Base-by-base conservation (phyloP, 2,888 invertebrate species). In the Neuroscelio doddi region DNA sequence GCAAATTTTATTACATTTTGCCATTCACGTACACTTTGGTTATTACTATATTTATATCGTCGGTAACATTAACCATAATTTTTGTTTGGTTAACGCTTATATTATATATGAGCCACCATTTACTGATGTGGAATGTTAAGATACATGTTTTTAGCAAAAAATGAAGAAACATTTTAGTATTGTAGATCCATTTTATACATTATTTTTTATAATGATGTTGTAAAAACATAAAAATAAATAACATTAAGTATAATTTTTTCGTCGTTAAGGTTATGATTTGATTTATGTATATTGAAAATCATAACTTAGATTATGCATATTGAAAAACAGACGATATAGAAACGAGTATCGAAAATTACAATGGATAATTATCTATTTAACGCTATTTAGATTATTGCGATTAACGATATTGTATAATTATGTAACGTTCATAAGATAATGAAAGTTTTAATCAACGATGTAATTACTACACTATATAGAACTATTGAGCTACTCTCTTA, bases 361-460 rank as follows among this genome's bases (percentile, higher is more conserved):
- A 36, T 32, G 8, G 32, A 32, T 57, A 62, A 66, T 61, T 57
- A 57, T 55, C 50, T 62, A 51, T 55, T 58, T 57, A 55, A 63
- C 36, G 58, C 36, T 51, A 51, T 62, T 53, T 47, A 58, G 49
- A 62, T 62, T 59, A 59, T 63, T 26, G 27, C 51, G 55, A 63
- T 55, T 63, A 67, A 59, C 58, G 67, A 52, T 52, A 50, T 44
- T 56, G 59, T 49, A 63, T 63, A 64, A 56, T 67, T 67, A 59
- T 55, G 49, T 55, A 51, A 47, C 53, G 15, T 41, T 59, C 41
- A 52, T 49, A 44, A 32, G 61, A 53, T 65, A 65, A 65, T 65
- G 61, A 61, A 65, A 61, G 65, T 65, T 65, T 65, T 61, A 65
- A 65, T 65, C 61, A 61, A 65, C 61, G 53, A 24, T 42, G 50